Conservation (phyloP, 1,140 invertebrate genomes). For the Drosophila varians region DNA sequence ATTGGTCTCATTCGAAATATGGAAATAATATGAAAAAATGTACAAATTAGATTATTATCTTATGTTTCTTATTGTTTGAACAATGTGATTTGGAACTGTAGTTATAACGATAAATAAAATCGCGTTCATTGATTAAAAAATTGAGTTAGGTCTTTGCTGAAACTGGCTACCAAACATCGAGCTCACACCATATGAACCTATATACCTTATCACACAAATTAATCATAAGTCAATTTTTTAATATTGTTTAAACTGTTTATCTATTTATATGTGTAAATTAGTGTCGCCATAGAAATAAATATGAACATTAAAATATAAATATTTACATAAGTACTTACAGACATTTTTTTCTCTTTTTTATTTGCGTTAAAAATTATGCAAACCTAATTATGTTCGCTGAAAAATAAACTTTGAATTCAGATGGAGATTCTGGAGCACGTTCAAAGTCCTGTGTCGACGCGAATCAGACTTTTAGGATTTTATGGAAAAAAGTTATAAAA, state of each 20-base stretch:
- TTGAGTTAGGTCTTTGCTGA: conserved; percentile 18
- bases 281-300: conserved; percentile 8
- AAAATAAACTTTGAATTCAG: conserved; percentile 50
- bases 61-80: conserved; percentile 44
- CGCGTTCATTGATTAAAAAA: background rate
- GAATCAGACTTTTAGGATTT: conserved; percentile 83
- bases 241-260: conserved; percentile 6
- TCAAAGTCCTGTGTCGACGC: conserved; percentile 83
- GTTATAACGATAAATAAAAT: conserved; percentile 40
- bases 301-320: conserved; percentile 9
- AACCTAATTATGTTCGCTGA: conserved; percentile 26
- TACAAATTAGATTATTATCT: conserved; percentile 66
- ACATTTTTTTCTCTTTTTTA: conserved; percentile 63
- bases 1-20: conserved; percentile 73
- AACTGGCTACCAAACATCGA: conserved; percentile 2
- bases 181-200: conserved; percentile 11
- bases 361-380: conserved; percentile 46
- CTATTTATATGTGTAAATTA: background rate
- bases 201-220: conserved; percentile 16
- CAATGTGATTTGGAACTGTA: conserved; percentile 64
- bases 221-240: conserved; percentile 1
- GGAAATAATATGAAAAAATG: conserved; percentile 40
- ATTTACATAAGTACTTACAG: conserved; percentile 52
- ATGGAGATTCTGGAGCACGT: conserved; percentile 83
- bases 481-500: conserved; percentile 78